Base-by-base conservation (phyloP, 2,113 vertebrate species). In the Baryphthengus martii region DNA sequence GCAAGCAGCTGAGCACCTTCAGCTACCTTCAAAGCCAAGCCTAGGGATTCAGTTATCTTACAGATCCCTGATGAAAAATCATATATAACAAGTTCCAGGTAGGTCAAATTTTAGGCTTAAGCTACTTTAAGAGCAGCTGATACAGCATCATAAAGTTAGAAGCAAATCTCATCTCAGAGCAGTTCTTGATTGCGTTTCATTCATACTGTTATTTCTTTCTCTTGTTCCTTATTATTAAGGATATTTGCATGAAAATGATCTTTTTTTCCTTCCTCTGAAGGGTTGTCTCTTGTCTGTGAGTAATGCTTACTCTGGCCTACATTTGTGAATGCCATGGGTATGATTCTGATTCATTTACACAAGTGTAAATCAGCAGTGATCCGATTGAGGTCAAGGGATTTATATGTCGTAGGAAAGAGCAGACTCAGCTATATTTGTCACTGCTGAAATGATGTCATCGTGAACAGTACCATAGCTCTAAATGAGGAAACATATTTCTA, bases 151-250 rank as follows among this genome's bases (percentile, higher is more conserved):
- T 92, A 82, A 85, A 93, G 90, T 96, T 92, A 91, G 91, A 96
- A 95, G 68, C 39, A 92, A 93, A 96, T 94, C 88, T 91, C 73
- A 90, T 94, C 85, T 92, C n/a, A 2, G 94, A 88, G 86, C 68
- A 89, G 68, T 88, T 94, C 93, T 93, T 97, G 93, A 96, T 95
- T 96, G 80, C 85, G 85, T 94, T 96, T 95, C 95, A 93, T 95
- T 92, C 95, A 94, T 55, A 87, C 82, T 90, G 85, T 96, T 96
- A 91, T 96, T 96, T 96, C 88, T 89, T 90, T 90, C 91, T 96
- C 90, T 91, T 95, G 85, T 96, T 97, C 85, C 88, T 96, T 91
- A 95, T 97, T 95, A 94, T 97, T 96, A 96, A 96, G 75, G 50
- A 80, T 88, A 97, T 96, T 97, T 94, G 82, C 93, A 95, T 96